Percentiles rank a stretch among this genome's conserved stretches.
These are phyloP conservation scores for Monodelphis domestica DNA, from an alignment of 2,797 vertebrate species.

Conservation along the genomic window DNA sequence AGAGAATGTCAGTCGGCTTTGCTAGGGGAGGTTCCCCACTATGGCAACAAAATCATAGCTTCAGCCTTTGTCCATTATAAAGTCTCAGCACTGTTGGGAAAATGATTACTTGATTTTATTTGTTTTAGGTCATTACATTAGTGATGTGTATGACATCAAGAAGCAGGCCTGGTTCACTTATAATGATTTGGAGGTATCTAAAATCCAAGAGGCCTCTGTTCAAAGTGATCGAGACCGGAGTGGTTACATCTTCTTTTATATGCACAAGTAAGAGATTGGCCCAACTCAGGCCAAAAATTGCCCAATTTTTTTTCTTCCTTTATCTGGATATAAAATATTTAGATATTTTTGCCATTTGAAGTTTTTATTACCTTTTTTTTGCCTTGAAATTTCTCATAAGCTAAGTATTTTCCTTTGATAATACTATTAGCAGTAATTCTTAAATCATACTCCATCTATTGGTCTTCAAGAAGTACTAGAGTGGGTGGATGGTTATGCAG, in stretches of 20 bases:
- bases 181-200: conserved; percentile 97
- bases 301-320: background rate
- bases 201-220: conserved; percentile 93
- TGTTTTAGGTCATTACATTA: conserved; percentile 96
- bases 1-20: background rate
- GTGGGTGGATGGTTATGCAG: background rate
- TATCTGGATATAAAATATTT: conserved; percentile 39
- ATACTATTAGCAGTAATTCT: conserved; percentile 35
- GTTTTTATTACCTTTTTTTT: conserved; percentile 53
- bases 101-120: conserved; percentile 47
- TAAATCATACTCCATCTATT: background rate
- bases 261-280: conserved; percentile 93
- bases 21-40: background rate
- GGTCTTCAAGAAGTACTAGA: background rate
- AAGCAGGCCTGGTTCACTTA: conserved; percentile 98
- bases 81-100: background rate
- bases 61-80: background rate
- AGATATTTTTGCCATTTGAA: background rate
- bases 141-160: conserved; percentile 97
- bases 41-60: background rate
- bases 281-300: conserved; percentile 16
- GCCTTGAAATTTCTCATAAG: conserved; percentile 24
- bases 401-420: background rate
- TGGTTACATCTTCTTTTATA: conserved; percentile 99
- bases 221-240: conserved; percentile 95